Evolutionary conservation across 2,797 vertebrate species (phyloP), one percentile per base, ranked within the genome.

Genomic region (Arnoldichthys spilopterus): DNA sequence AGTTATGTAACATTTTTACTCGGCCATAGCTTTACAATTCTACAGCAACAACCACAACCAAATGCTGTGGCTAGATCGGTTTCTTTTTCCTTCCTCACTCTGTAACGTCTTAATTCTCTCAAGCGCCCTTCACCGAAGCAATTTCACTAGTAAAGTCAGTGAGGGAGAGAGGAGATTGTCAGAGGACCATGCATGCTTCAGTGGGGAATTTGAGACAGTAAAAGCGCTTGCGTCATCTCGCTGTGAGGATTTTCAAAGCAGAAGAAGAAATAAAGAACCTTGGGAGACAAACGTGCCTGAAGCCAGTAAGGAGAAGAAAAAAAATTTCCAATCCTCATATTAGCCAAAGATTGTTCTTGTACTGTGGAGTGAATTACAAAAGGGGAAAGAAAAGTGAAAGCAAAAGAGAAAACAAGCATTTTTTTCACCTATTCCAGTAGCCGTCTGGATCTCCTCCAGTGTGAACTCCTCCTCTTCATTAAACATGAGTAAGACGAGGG

Each of bases 381-480:
- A 45, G 12, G 6, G 2, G 1, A n/a, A 51, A 32, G 24, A 74
- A 20, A 22, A 15, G 1, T 5, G 1, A 51, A 74, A 5, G n/a
- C n/a, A 3, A 28, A 68, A 32, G 1, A 22, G 32, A 7, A 20
- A 64, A 43, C 9, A 37, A 15, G 0, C 4, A 78, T 82, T 94
- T 95, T 82, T 94, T 95, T 88, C 89, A 99, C 98, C 97, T 93
- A 99, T 99, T 92, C 97, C 98, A 72, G 98, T 99, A 40, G 97
- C 98, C 85, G 96, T 92, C 80, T 97, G 98, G 87, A 99, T 97
- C 71, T 99, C 98, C 88, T 99, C 98, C 90, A 99, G 92, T 77
- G 96, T 95, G 91, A 98, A 98, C 82, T 99, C 98, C 80, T 99
- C 97, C 75, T 96, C 96, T 92, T 99, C 98, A 61, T 99, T 99